Percentiles rank a stretch among this genome's conserved stretches.
These are phyloP conservation scores for Myripristis murdjan DNA, from an alignment of 2,797 vertebrate genomes.

Conservation along the genomic window DNA sequence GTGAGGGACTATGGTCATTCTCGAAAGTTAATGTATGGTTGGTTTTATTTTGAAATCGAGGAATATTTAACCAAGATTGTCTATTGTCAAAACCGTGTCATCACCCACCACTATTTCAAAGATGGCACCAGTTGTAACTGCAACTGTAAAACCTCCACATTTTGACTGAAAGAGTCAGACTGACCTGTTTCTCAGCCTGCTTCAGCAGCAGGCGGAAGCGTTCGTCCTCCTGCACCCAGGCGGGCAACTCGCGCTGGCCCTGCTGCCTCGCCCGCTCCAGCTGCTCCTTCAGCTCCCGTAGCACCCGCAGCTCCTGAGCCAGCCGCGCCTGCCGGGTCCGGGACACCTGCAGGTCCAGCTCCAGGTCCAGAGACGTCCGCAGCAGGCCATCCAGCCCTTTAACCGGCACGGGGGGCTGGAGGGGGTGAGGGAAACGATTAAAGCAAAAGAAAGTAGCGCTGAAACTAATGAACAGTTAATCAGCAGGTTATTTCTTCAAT, in stretches of 20 bases:
- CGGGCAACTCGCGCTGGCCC: constrained; percentile 90
- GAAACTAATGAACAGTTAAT: neutral
- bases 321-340: constrained; percentile 93
- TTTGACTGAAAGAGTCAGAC: neutral
- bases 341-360: constrained; percentile 95
- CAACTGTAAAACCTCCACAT: too few species aligned
- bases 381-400: constrained; percentile 88
- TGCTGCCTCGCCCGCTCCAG: constrained; percentile 91
- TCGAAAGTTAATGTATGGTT: too few species aligned
- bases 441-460: neutral
- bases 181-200: constrained; percentile 92
- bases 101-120: too few species aligned
- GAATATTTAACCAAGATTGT: too few species aligned
- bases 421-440: neutral
- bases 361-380: constrained; percentile 94
- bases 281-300: constrained; percentile 92
- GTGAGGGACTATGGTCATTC: too few species aligned
- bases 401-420: constrained; percentile 74
- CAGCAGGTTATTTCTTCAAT: too few species aligned
- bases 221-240: constrained; percentile 91
- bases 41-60: too few species aligned
- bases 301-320: constrained; percentile 90
- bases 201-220: constrained; percentile 92
- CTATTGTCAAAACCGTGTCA: too few species aligned
- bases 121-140: too few species aligned